phyloP scores from a whole-genome alignment of 2,888 invertebrate genomes.

The Ypsolopha scabrella region DNA sequence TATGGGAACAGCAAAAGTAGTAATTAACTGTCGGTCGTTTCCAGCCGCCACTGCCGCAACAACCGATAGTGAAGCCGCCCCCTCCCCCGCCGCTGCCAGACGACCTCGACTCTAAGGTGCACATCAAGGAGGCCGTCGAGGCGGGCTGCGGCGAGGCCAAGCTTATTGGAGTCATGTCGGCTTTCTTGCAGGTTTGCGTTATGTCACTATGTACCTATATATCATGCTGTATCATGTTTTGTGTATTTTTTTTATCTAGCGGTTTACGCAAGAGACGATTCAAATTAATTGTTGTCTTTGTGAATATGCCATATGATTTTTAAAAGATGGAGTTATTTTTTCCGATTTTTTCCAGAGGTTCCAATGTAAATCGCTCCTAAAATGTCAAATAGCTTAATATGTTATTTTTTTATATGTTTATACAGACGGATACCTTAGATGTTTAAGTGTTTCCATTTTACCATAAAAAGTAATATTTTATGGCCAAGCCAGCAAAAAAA shows the following conservation, averaged over 20 bases:
- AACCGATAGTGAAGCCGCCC: conserved; percentile 39
- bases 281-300: too few species aligned
- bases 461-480: background rate
- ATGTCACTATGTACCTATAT: too few species aligned
- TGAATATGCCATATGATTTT: too few species aligned
- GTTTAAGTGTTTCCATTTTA: background rate
- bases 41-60: conserved; percentile 38
- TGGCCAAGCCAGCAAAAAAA: background rate
- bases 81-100: conserved; percentile 51
- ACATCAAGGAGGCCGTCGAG: conserved; percentile 31
- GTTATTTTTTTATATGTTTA: too few species aligned
- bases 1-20: too few species aligned
- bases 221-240: too few species aligned
- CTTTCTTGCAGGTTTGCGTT: conserved; percentile 81
- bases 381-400: too few species aligned
- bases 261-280: too few species aligned
- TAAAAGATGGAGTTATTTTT: too few species aligned
- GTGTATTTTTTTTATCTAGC: too few species aligned
- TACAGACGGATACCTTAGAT: background rate
- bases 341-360: too few species aligned
- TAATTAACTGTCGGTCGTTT: background rate
- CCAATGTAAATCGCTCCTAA: too few species aligned
- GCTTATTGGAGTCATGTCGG: conserved; percentile 87
- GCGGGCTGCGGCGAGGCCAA: conserved; percentile 70
- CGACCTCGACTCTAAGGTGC: conserved; percentile 29